Percentiles rank a stretch among this genome's conserved stretches.
phyloP scores from a whole-genome alignment of 2,113 vertebrate species.

The Hepsetus odoe region DNA sequence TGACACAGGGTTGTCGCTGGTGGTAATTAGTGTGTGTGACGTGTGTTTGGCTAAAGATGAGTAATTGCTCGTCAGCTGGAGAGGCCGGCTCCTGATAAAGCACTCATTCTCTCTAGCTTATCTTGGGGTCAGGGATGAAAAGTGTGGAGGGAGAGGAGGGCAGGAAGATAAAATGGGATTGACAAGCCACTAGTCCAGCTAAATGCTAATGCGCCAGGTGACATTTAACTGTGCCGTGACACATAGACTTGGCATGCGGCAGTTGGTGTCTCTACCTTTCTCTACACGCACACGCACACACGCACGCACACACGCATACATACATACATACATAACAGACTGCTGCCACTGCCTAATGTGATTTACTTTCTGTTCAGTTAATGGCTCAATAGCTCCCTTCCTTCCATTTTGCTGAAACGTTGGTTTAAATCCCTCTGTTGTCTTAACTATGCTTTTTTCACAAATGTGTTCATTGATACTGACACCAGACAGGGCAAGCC shows the following conservation, averaged over 20 bases:
- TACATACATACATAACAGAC: conserved; percentile 22
- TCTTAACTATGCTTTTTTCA: not conserved
- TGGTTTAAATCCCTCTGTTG: not conserved
- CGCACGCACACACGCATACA: not conserved
- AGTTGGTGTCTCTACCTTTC: not conserved
- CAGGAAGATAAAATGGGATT: conserved; percentile 76
- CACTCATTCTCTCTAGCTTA: conserved; percentile 68
- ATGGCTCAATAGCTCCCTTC: conserved; percentile 28
- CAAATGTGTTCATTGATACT: not conserved
- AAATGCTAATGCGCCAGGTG: conserved; percentile 80
- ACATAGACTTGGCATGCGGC: conserved; percentile 6
- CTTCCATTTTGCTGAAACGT: not conserved
- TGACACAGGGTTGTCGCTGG: conserved; percentile 27
- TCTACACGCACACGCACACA: not conserved
- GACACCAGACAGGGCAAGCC: not conserved
- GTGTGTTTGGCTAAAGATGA: conserved; percentile 71
- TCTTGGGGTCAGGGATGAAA: conserved; percentile 62
- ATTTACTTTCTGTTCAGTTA: conserved; percentile 23
- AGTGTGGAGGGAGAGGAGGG: conserved; percentile 48
- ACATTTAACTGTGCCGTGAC: conserved; percentile 70
- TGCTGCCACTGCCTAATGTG: conserved; percentile 11
- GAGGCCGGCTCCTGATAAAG: conserved; percentile 73
- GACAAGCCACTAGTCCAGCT: conserved; percentile 70
- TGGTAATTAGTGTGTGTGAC: conserved; percentile 75
- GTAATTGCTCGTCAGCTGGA: conserved; percentile 73